A percentile compares a stretch with the other conserved stretches of the same genome.
Evolutionary conservation across 2,113 vertebrate genomes (phyloP).

Genomic region (Candoia aspera): DNA sequence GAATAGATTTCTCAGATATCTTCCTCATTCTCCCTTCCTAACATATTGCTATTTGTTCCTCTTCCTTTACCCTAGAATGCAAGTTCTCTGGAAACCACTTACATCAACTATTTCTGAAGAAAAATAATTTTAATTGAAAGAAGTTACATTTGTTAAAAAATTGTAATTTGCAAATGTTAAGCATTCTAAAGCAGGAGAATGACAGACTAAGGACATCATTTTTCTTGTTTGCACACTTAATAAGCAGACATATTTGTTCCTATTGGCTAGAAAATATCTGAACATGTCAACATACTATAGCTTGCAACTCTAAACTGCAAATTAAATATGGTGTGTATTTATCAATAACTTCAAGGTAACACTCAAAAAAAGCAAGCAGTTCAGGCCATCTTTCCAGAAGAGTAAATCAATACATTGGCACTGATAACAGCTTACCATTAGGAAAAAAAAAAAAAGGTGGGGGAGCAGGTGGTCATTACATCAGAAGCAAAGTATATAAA

Average conservation of each 20-base stretch:
- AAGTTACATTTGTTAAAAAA: slow-evolving; percentile 53
- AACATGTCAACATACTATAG: slow-evolving; percentile 51
- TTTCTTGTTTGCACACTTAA: slow-evolving; percentile 50
- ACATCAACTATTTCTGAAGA: slow-evolving; percentile 38
- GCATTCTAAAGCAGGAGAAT: slow-evolving; percentile 54
- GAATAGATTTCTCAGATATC: not conserved
- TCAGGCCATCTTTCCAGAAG: not conserved
- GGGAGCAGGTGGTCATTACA: not conserved
- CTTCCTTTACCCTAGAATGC: not conserved
- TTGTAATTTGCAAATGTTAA: slow-evolving; percentile 56
- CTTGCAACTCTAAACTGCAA: slow-evolving; percentile 34
- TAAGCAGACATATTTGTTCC: slow-evolving; percentile 63
- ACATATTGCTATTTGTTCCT: not conserved
- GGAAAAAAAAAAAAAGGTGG: not conserved
- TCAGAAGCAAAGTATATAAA: not conserved
- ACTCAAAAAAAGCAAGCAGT: slow-evolving; percentile 9
- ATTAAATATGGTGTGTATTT: slow-evolving; percentile 27
- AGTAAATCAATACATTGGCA: slow-evolving; percentile 1
- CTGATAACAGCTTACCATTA: not conserved
- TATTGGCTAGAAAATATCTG: slow-evolving; percentile 53
- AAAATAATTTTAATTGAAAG: slow-evolving; percentile 57
- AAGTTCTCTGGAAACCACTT: not conserved
- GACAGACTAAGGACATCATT: slow-evolving; percentile 59
- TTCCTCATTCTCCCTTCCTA: not conserved
- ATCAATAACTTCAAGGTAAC: slow-evolving; percentile 28